Percentiles rank a stretch among this genome's conserved stretches.
Conservation (phyloP, 2,797 vertebrate genomes). For the Neosilurus mollespiculum region DNA sequence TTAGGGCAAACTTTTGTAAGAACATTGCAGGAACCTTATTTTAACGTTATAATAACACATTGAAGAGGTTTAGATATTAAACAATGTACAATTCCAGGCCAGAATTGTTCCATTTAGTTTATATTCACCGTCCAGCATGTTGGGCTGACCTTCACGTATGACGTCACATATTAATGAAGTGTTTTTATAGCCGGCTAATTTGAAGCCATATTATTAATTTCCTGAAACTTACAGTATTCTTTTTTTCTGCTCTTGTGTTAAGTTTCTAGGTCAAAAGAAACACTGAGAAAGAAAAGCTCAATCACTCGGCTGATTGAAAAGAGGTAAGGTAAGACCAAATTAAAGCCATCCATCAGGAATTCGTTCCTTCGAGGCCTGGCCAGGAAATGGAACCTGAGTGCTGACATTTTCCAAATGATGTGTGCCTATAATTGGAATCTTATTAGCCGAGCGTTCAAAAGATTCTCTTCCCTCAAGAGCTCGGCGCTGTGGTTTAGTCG, state of each 20-base stretch:
- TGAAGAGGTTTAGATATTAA: background rate
- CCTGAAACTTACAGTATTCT: constrained; percentile 31
- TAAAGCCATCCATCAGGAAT: constrained; percentile 53
- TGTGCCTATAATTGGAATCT: constrained; percentile 55
- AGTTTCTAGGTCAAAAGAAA: constrained; percentile 49
- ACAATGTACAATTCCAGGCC: background rate
- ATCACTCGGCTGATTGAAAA: constrained; percentile 39
- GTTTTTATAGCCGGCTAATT: background rate
- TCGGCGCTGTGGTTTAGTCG: background rate
- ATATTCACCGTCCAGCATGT: background rate
- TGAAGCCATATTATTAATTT: constrained; percentile 7
- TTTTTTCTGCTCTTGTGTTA: constrained; percentile 25
- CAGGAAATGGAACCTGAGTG: constrained; percentile 55
- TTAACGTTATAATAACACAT: background rate
- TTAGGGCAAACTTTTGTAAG: background rate
- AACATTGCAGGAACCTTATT: background rate
- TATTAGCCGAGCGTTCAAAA: constrained; percentile 48
- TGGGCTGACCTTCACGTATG: background rate
- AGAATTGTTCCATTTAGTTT: background rate
- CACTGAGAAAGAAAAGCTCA: constrained; percentile 20
- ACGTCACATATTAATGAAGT: background rate
- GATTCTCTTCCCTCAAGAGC: constrained; percentile 39
- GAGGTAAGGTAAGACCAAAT: constrained; percentile 51
- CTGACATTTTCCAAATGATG: constrained; percentile 58
- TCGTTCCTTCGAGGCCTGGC: constrained; percentile 50